Base-by-base conservation (phyloP, 1,140 invertebrate species). In the Caenorhabditis brenneri region DNA sequence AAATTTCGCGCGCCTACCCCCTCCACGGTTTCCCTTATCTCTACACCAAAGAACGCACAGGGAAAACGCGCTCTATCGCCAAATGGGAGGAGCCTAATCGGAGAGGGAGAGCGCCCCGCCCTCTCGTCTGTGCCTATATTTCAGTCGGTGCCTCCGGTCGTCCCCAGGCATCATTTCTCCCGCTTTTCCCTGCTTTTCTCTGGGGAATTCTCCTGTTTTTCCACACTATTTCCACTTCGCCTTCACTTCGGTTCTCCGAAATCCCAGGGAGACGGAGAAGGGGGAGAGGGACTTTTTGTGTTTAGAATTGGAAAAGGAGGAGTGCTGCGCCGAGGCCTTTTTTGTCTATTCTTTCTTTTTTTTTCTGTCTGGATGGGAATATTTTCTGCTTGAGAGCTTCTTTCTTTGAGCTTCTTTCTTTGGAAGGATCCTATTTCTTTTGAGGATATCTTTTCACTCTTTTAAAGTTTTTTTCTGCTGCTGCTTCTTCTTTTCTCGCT, bases 81-180 rank as follows among this genome's bases (percentile, higher is more conserved):
- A 74, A 42, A 39, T 12, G 36, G 65, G 65, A 33, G 65, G 12
- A 19, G 22, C n/a, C 1, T 3, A 22, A 1, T 10, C 12, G 65
- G 19, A n/a, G 36, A n/a, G 36, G 24, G 65, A 74, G 29, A 16
- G 29, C 65, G 36, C 65, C 65, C 60, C 60, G 60, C 36, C 65
- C 24, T 29, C n/a, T n/a, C 29, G 29, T 46, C 65, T 29, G 65
- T 74, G 65, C 65, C 65, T 74, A 74, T 74, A 74, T 74, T 74
- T 74, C 65, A 74, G 65, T 74, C 65, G 65, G 65, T 74, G 65
- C 65, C 65, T 31, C 58, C 65, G 65, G 65, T 31, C n/a, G 27
- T 74, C 65, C 22, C 65, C 65, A 74, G 29, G 29, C 58, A 16
- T n/a, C 36, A 9, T 74, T 22, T 74, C 36, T 6, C 9, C 16